A percentile compares a stretch with the other conserved stretches of the same genome.
These are phyloP conservation scores for Butastur rufipennis DNA, from an alignment of 2,113 vertebrate species.

Conservation along the genomic window DNA sequence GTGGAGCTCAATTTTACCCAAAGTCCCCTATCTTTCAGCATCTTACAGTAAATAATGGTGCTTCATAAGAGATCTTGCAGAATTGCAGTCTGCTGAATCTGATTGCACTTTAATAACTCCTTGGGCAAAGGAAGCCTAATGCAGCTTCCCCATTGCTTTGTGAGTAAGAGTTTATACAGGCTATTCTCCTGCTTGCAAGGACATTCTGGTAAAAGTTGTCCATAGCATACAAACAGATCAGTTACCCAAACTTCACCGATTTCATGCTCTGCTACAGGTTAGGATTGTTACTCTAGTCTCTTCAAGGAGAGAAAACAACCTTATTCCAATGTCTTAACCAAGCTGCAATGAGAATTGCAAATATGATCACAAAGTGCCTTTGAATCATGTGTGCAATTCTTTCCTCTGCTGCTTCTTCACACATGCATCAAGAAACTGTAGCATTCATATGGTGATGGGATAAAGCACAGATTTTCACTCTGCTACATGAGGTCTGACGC, in stretches of 20 bases:
- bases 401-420: background rate
- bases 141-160: background rate
- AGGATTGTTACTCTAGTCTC: background rate
- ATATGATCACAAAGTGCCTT: background rate
- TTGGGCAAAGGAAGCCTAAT: background rate
- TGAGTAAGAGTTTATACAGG: background rate
- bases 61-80: background rate
- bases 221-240: background rate
- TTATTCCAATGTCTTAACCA: background rate
- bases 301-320: background rate
- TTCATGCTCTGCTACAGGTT: background rate
- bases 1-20: background rate
- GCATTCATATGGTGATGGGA: background rate
- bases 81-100: background rate
- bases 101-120: background rate
- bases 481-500: fast-evolving
- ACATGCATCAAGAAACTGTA: background rate
- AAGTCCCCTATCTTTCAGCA: background rate
- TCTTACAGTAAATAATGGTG: background rate
- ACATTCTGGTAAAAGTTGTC: background rate
- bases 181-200: background rate
- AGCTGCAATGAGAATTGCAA: background rate
- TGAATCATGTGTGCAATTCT: background rate
- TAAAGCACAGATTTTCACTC: background rate
- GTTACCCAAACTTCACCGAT: background rate